Evolutionary conservation across 2,113 vertebrate genomes (phyloP).

Genomic region (Casuarius casuarius): DNA sequence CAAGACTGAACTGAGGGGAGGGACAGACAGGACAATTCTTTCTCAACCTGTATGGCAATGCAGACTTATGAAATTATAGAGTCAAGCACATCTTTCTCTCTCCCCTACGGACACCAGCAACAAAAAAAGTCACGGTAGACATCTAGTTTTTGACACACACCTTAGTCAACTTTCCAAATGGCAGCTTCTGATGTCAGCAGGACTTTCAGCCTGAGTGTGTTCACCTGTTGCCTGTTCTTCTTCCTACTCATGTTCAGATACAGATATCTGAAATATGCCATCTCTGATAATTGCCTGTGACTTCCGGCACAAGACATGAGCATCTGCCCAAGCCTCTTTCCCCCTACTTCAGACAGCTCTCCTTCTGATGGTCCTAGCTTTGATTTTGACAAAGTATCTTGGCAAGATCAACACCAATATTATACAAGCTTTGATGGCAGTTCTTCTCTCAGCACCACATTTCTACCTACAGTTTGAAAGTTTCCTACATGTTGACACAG

Average conservation of each 20-base stretch:
- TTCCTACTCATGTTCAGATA: neutral
- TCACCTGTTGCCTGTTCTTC: neutral
- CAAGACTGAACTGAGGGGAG: neutral
- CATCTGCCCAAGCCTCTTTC: neutral
- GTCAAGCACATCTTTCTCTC: neutral
- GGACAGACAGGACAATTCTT: neutral
- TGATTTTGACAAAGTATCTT: neutral
- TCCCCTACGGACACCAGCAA: neutral
- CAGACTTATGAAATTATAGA: neutral
- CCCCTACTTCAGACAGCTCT: neutral
- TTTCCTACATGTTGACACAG: neutral
- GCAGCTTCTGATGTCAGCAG: neutral
- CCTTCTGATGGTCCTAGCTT: neutral
- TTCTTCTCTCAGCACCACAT: neutral
- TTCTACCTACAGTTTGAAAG: neutral
- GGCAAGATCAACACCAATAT: accelerated
- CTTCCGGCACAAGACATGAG: neutral
- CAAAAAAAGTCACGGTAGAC: neutral
- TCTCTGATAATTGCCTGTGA: neutral
- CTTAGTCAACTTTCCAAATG: neutral
- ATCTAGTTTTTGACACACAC: neutral
- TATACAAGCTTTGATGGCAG: neutral
- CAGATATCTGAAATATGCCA: neutral
- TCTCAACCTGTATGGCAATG: neutral
- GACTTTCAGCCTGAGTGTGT: neutral